Evolutionary conservation across 2,113 vertebrate species (phyloP), one percentile per base, ranked within the genome.

Genomic region (Nothoprocta pentlandii): DNA sequence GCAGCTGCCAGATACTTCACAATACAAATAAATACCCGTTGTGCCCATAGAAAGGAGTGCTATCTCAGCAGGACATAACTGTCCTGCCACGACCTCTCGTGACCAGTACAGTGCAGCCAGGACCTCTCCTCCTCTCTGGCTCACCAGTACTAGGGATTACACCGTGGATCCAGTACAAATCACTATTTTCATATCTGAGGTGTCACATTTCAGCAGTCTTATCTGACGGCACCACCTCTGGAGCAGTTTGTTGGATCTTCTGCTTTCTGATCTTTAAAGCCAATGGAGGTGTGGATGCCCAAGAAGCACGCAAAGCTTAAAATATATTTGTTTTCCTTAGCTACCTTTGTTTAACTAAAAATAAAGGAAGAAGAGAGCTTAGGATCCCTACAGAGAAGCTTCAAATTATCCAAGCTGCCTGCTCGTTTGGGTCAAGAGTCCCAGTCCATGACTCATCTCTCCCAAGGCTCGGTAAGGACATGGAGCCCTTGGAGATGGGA

Each of bases 51-150:
- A 34, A 25, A 61, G 7, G 4, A 44, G 12, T 6, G n/a, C 51
- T 2, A 25, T 5, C 56, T 26, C 6, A 56, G 68, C 26, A 32
- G 23, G 16, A 54, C 0, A 0, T 3, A 51, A 21, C 10, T 2
- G 2, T 2, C 34, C 34, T 61, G 23, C 42, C 42, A 28, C 15
- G 26, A 28, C 26, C 53, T 53, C 21, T 54, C 26, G 34, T 39
- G 36, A 39, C 36, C 36, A 39, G 36, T 39, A 39, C 36, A 39
- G 36, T 44, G 42, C 42, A 15, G 42, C 42, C 12, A 15, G 11
- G 42, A 44, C 12, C 42, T 30, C 54, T 30, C 26, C 53, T 54
- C 28, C 53, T 54, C 28, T 56, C 12, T 16, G 30, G 15, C 17
- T 30, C 34, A 22, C 28, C 8, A 46, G 13, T 28, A n/a, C 3